Evolutionary conservation across 2,797 vertebrate genomes (phyloP).

Genomic region (Cottoperca gobio): DNA sequence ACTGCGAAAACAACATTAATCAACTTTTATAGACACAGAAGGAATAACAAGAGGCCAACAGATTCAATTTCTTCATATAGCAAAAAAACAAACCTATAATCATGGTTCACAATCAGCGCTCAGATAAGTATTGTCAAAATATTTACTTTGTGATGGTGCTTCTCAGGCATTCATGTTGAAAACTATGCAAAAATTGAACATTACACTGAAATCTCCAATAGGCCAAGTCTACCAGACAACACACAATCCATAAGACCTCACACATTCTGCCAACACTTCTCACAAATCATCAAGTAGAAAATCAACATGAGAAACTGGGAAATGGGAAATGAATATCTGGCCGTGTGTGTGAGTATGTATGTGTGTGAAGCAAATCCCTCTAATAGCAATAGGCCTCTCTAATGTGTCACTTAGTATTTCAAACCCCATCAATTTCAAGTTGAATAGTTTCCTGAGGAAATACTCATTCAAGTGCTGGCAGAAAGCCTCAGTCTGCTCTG

Average conservation of each 20-base stretch:
- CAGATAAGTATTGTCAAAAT: slow-evolving; percentile 39
- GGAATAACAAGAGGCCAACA: slow-evolving; percentile 34
- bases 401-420: slow-evolving; percentile 70
- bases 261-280: slow-evolving; percentile 47
- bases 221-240: slow-evolving; percentile 21
- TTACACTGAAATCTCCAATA: slow-evolving; percentile 42
- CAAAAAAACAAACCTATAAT: slow-evolving; percentile 39
- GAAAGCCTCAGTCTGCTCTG: slow-evolving; percentile 43
- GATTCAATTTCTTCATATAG: slow-evolving; percentile 25
- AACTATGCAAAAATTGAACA: slow-evolving; percentile 16
- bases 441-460: slow-evolving; percentile 81
- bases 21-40: slow-evolving; percentile 47
- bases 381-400: slow-evolving; percentile 59
- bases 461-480: slow-evolving; percentile 69
- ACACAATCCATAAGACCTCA: slow-evolving; percentile 54
- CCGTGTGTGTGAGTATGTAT: slow-evolving; percentile 21
- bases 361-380: slow-evolving; percentile 55
- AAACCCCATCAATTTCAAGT: slow-evolving; percentile 74
- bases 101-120: slow-evolving; percentile 28
- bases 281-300: slow-evolving; percentile 56
- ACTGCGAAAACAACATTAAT: slow-evolving; percentile 67
- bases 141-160: slow-evolving; percentile 56
- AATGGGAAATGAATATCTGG: slow-evolving; percentile 32
- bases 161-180: slow-evolving; percentile 32
- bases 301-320: slow-evolving; percentile 40